These are phyloP conservation scores for Python bivittatus DNA, from an alignment of 2,113 vertebrate genomes.

Conservation along the genomic window DNA sequence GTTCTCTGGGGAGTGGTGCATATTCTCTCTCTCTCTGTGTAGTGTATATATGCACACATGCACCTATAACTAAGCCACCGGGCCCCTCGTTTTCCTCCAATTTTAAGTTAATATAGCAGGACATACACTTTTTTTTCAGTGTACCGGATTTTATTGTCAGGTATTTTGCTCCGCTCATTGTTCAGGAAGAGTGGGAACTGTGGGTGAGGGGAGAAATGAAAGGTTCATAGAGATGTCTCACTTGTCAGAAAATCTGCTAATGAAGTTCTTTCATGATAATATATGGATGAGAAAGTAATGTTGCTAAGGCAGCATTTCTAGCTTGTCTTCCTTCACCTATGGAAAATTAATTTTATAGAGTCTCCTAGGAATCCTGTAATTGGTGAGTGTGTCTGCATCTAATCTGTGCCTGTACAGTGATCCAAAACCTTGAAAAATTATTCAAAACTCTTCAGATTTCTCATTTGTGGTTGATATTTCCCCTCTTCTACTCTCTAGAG, in stretches of 20 bases:
- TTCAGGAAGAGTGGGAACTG: conserved; percentile 33
- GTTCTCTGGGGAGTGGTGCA: background rate
- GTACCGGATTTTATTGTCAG: conserved; percentile 27
- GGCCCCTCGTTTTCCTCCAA: background rate
- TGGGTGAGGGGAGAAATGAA: conserved; percentile 16
- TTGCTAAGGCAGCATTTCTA: conserved; percentile 41
- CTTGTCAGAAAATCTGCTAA: conserved; percentile 41
- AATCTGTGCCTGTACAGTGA: conserved; percentile 39
- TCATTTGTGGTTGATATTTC: background rate
- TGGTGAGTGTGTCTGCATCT: conserved; percentile 48
- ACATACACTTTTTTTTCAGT: background rate
- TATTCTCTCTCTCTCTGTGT: background rate
- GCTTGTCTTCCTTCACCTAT: conserved; percentile 43
- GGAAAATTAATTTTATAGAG: conserved; percentile 70
- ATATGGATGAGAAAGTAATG: conserved; percentile 37
- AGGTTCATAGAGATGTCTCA: conserved; percentile 32
- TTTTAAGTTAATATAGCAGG: background rate
- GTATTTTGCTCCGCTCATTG: conserved; percentile 43
- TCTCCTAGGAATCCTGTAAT: conserved; percentile 61
- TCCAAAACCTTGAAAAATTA: conserved; percentile 36
- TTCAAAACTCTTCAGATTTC: conserved; percentile 59
- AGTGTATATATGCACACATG: background rate
- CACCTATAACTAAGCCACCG: background rate
- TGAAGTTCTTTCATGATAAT: conserved; percentile 37
- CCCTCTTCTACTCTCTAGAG: conserved; percentile 22